Evolutionary conservation across 2,797 vertebrate species (phyloP).

Genomic region (Acridotheres tristis): DNA sequence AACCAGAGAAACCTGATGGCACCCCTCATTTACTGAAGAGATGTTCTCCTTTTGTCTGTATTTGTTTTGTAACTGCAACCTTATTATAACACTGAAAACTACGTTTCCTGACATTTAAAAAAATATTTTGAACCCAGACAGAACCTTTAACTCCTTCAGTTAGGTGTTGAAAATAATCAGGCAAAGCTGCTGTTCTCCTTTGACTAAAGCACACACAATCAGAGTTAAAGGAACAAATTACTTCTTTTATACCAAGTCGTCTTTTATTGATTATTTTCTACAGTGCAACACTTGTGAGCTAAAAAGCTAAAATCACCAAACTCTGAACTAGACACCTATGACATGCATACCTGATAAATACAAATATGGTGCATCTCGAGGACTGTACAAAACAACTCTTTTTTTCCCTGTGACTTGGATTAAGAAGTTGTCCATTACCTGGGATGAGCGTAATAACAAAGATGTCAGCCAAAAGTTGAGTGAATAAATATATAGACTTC

Average conservation of each 20-base stretch:
- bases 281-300: neutral
- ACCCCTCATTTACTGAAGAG: neutral
- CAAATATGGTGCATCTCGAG: conserved; percentile 89
- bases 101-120: neutral
- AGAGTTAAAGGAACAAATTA: neutral
- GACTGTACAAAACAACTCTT: conserved; percentile 88
- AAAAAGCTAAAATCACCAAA: neutral
- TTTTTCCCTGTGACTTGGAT: conserved; percentile 94
- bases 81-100: neutral
- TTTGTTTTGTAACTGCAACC: neutral
- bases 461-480: neutral
- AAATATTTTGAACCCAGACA: neutral
- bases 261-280: neutral
- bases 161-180: neutral
- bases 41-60: neutral
- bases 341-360: conserved; percentile 86
- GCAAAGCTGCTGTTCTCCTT: neutral
- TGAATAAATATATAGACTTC: neutral
- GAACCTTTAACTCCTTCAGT: neutral
- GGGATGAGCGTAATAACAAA: neutral
- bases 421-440: conserved; percentile 98
- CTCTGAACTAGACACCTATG: neutral
- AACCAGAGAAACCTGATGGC: neutral
- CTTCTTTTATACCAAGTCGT: neutral
- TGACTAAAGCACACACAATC: neutral